Base-by-base conservation (phyloP, 2,797 vertebrate species). In the Tolypeutes matacus region DNA sequence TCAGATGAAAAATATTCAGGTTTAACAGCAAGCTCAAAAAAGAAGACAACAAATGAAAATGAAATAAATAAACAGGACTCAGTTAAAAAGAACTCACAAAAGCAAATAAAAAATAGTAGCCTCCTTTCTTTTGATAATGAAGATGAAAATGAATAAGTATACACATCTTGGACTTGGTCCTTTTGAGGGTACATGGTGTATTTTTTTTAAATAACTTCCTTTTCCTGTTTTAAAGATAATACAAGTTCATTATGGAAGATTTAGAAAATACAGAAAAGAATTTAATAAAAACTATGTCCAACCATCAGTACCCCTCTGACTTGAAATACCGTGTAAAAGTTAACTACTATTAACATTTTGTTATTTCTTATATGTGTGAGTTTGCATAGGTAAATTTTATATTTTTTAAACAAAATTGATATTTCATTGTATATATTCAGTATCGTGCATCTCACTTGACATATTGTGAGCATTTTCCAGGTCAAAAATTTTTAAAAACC, bases 91-190 rank as follows among this genome's bases (percentile, higher is more conserved):
- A 99, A 97, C 96, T 97, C 98, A 96, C 98, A 98, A 53, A 99
- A 99, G 93, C 99, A 99, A 98, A 97, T 99, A 0, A 99, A 99
- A 98, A 99, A 99, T 82, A 99, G 98, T 97, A 99, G 99, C 95
- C 99, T 99, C 69, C 99, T 99, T 94, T 99, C 99, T 4, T 99
- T 99, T 97, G 99, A 98, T 96, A 99, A 98, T 56, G 99, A 99
- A 27, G 99, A 99, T 83, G 99, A 99, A 86, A 99, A 99, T 60
- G 98, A 99, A n/a, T 82, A 73, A 78, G 78, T 96, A 51, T 86
- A 10, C 39, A 29, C 85, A 78, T 96, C 96, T 93, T 67, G 91
- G 9, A 94, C 89, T 96, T 92, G 34, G 14, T 95, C 95, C 8
- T 18, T 7, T n/a, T 87, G 27, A 49, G 46, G 89, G 39, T 17